A percentile compares a stretch with the other conserved stretches of the same genome.
Evolutionary conservation across 2,888 invertebrate species (phyloP).

Genomic region (Philonicus albiceps): DNA sequence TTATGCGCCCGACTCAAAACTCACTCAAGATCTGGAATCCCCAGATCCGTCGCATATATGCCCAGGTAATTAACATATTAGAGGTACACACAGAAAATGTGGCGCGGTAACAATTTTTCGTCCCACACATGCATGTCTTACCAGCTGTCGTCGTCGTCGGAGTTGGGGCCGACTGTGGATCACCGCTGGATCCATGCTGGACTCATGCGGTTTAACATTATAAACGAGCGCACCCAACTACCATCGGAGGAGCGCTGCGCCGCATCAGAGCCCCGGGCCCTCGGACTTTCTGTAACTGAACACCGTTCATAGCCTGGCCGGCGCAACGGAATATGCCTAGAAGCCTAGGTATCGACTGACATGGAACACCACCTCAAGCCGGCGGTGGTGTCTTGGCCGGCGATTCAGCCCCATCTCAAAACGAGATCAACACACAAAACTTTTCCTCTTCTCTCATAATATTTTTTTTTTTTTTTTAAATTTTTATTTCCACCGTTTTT

Average conservation of each 20-base stretch:
- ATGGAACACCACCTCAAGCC: neutral
- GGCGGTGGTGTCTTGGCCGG: neutral
- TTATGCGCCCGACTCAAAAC: slow-evolving; percentile 45
- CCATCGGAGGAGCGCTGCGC: neutral
- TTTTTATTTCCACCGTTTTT: slow-evolving; percentile 16
- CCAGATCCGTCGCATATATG: slow-evolving; percentile 43
- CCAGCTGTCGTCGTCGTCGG: slow-evolving; percentile 38
- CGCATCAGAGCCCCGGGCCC: neutral
- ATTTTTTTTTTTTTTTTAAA: neutral
- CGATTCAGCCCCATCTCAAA: neutral
- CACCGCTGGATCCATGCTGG: neutral
- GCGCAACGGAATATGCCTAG: slow-evolving; percentile 30
- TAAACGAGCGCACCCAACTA: slow-evolving; percentile 27
- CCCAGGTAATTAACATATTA: slow-evolving; percentile 52
- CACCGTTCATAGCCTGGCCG: neutral
- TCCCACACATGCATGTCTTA: slow-evolving; percentile 50
- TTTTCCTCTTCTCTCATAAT: neutral
- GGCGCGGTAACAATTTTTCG: slow-evolving; percentile 50
- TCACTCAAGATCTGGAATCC: slow-evolving; percentile 46
- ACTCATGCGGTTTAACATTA: slow-evolving; percentile 26
- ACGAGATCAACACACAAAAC: slow-evolving; percentile 43
- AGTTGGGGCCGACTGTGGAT: slow-evolving; percentile 26
- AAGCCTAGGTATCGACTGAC: slow-evolving; percentile 28
- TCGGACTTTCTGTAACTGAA: slow-evolving; percentile 18
- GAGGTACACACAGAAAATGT: slow-evolving; percentile 51